Evolutionary conservation across 1,140 invertebrate species (phyloP).

Genomic region (Polypedilum pembai): DNA sequence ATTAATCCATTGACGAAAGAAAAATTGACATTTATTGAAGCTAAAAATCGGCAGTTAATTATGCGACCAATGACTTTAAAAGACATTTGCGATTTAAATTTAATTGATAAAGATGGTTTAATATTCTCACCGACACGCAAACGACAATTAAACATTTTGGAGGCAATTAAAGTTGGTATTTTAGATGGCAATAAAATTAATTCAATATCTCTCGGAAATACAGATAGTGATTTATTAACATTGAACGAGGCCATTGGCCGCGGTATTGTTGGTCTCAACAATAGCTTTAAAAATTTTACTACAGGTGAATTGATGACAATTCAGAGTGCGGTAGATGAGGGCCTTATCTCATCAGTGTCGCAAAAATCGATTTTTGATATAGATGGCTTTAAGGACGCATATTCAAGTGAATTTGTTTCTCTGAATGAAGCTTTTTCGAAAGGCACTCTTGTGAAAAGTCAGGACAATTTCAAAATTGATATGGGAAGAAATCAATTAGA

Average conservation of each 20-base stretch:
- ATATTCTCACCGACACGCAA: constrained; percentile 73
- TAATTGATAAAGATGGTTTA: constrained; percentile 68
- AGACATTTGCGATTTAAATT: constrained; percentile 71
- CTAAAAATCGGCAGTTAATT: constrained; percentile 67
- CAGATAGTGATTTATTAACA: constrained; percentile 67
- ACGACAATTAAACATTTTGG: constrained; percentile 65
- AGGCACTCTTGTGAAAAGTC: constrained; percentile 67
- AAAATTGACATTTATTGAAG: constrained; percentile 70
- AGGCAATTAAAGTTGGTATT: constrained; percentile 77
- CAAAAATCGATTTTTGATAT: constrained; percentile 87
- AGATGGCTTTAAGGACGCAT: constrained; percentile 79
- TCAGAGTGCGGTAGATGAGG: constrained; percentile 73
- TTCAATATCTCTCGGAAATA: constrained; percentile 70
- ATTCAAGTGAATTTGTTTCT: constrained; percentile 72
- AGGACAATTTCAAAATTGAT: constrained; percentile 66
- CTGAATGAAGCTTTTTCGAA: constrained; percentile 77
- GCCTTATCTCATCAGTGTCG: constrained; percentile 78
- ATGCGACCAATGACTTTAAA: constrained; percentile 84
- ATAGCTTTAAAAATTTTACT: constrained; percentile 62
- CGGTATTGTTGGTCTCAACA: constrained; percentile 64
- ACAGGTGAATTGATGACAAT: constrained; percentile 64
- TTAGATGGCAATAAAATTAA: constrained; percentile 73
- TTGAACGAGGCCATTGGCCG: constrained; percentile 72
- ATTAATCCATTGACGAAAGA: constrained; percentile 64
- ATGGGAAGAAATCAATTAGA: constrained; percentile 65